Evolutionary conservation across 2,888 invertebrate species (phyloP).

Genomic region (Zootermopsis nevadensis): DNA sequence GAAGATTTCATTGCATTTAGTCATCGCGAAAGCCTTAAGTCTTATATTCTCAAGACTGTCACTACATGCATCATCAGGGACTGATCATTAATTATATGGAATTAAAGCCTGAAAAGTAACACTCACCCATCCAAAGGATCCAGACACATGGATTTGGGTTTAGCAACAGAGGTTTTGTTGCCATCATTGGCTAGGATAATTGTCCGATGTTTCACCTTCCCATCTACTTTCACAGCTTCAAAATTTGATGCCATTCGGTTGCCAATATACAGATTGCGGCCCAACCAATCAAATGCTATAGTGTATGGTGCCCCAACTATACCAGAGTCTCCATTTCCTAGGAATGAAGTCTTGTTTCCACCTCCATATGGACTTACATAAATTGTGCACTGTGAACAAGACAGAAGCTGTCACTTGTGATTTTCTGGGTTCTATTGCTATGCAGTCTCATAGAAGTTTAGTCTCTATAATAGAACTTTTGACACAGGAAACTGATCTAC

Average conservation of each 20-base stretch:
- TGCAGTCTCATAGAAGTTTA: no score
- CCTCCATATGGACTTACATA: constrained; percentile 87
- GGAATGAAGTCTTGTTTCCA: constrained; percentile 84
- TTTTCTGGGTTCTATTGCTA: no score
- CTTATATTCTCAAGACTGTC: no score
- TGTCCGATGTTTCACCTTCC: constrained; percentile 83
- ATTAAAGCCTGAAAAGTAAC: no score
- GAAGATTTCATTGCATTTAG: no score
- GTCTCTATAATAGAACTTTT: no score
- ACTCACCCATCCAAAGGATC: constrained; percentile 91
- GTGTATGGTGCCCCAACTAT: constrained; percentile 91
- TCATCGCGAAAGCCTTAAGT: no score
- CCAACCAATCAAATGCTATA: constrained; percentile 97
- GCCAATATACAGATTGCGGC: constrained; percentile 92
- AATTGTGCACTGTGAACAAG: constrained; percentile 76
- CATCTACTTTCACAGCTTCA: constrained; percentile 87
- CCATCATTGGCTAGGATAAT: constrained; percentile 93
- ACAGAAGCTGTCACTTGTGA: not conserved
- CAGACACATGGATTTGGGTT: constrained; percentile 87
- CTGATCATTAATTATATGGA: no score
- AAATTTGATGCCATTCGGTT: constrained; percentile 91
- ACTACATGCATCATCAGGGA: no score
- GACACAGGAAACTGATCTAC: no score
- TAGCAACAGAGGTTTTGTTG: constrained; percentile 84
- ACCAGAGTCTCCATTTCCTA: constrained; percentile 80